Conservation (phyloP, 2,888 invertebrate genomes). For the Pterostichus niger region DNA sequence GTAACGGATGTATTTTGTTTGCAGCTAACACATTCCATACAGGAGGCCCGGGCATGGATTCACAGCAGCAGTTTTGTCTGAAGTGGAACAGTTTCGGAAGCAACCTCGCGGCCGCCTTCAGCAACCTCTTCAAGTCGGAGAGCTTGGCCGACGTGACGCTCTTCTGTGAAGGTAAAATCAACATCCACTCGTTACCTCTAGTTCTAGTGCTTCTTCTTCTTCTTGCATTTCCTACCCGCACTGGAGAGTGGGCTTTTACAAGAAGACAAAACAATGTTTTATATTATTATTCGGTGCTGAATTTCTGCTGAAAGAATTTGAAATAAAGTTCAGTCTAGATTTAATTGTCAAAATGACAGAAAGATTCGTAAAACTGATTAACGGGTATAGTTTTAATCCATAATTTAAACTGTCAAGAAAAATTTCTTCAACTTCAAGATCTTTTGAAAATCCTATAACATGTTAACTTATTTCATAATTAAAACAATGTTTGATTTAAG, state of each 20-base stretch:
- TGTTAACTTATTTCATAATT: too few species aligned
- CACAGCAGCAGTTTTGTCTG: slow-evolving; percentile 95
- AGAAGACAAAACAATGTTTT: background rate
- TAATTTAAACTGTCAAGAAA: too few species aligned
- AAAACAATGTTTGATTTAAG: too few species aligned
- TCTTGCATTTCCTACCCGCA: slow-evolving; percentile 16
- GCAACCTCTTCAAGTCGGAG: slow-evolving; percentile 95
- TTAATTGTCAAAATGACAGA: too few species aligned
- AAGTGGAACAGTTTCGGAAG: slow-evolving; percentile 98
- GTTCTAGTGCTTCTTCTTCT: background rate
- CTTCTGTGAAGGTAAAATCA: slow-evolving; percentile 92
- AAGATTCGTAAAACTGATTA: too few species aligned
- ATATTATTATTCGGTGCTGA: too few species aligned
- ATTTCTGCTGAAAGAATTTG: too few species aligned
- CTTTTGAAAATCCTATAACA: too few species aligned
- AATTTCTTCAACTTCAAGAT: too few species aligned
- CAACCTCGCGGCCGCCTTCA: slow-evolving; percentile 94
- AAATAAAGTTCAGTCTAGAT: too few species aligned
- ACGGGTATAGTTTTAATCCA: too few species aligned
- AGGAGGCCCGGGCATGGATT: slow-evolving; percentile 64
- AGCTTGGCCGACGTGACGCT: slow-evolving; percentile 94
- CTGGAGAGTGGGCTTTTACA: background rate
- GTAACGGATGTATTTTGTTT: slow-evolving; percentile 37
- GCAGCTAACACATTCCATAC: slow-evolving; percentile 66
- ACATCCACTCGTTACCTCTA: slow-evolving; percentile 5